These are phyloP conservation scores for Tetrapedia diversipes DNA, from an alignment of 2,888 invertebrate genomes.

Conservation along the genomic window DNA sequence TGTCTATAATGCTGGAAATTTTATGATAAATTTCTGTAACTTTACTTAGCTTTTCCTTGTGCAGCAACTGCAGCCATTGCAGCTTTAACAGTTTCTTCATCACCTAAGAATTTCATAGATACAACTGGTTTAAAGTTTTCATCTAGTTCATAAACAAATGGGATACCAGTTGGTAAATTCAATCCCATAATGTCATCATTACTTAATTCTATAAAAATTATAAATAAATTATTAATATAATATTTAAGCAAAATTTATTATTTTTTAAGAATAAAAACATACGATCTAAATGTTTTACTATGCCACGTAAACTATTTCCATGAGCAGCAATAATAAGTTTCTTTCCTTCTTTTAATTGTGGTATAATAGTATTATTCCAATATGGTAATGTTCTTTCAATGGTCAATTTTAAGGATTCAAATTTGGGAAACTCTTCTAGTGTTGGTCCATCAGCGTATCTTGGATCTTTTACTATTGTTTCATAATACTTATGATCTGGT, in stretches of 20 bases:
- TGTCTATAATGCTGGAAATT: not conserved
- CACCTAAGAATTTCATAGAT: slow-evolving; percentile 86
- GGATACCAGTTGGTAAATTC: slow-evolving; percentile 87
- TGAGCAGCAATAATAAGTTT: slow-evolving; percentile 92
- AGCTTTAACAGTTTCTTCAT: slow-evolving; percentile 86
- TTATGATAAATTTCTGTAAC: not conserved
- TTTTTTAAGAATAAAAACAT: slow-evolving; percentile 74
- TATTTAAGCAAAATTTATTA: not conserved
- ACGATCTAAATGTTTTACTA: slow-evolving; percentile 94
- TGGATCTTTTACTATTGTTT: slow-evolving; percentile 89
- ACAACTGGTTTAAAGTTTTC: slow-evolving; percentile 85
- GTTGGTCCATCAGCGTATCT: slow-evolving; percentile 90
- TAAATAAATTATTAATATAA: not conserved
- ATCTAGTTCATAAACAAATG: slow-evolving; percentile 86
- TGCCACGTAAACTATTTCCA: slow-evolving; percentile 93
- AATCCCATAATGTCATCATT: slow-evolving; percentile 86
- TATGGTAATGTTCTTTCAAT: slow-evolving; percentile 93
- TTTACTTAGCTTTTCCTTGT: slow-evolving; percentile 85
- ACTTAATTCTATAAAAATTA: slow-evolving; percentile 82
- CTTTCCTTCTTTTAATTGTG: slow-evolving; percentile 92
- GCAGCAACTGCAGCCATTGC: slow-evolving; percentile 83
- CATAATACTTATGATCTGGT: slow-evolving; percentile 89
- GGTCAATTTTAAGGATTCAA: slow-evolving; percentile 92
- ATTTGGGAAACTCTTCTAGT: slow-evolving; percentile 90
- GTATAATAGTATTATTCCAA: slow-evolving; percentile 93